Base-by-base conservation (phyloP, 1,140 invertebrate species). In the Panagrolaimus sp. region DNA sequence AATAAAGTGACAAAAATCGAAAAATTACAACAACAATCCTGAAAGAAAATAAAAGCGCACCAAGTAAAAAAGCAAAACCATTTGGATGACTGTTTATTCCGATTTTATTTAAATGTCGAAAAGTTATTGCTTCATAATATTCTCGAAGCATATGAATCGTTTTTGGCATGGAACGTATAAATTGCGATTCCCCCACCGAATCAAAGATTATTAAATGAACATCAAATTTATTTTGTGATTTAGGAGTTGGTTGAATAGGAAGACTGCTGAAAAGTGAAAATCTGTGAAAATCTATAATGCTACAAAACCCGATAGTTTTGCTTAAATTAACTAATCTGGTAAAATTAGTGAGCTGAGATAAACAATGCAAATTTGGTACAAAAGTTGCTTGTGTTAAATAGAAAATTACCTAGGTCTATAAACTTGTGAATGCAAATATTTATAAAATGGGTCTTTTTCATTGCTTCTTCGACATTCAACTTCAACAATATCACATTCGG, bases 71-170 rank as follows among this genome's bases (percentile, higher is more conserved):
- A 32, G 72, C 72, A n/a, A 47, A 73, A 7, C 43, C 72, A 64
- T 73, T 73, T 47, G 72, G 72, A 24, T 65, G 45, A 46, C 73
- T 75, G 52, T 73, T 73, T 5, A 73, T 1, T 1, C 65, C 72
- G 5, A 75, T 26, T 26, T 52, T 52, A 15, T 52, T 52, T 26
- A 52, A 52, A 52, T 52, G 48, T 2, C 17, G 48, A 52, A 73
- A 73, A 48, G 26, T 15, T 15, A 73, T 55, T n/a, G 71, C 71
- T n/a, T 73, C 71, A 14, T 38, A 67, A 24, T 73, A 48, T 9
- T 32, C 43, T 38, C 45, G 17, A 6, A 73, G 65, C 21, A 68
- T 15, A 28, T 73, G 64, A 14, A 32, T 52, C 8, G 55, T 68
- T 32, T 55, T 46, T 32, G 68, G 70, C 28, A 71, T 32, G 8